Evolutionary conservation across 2,113 vertebrate genomes (phyloP), one percentile per base, ranked within the genome.

Genomic region (Jacana jacana): DNA sequence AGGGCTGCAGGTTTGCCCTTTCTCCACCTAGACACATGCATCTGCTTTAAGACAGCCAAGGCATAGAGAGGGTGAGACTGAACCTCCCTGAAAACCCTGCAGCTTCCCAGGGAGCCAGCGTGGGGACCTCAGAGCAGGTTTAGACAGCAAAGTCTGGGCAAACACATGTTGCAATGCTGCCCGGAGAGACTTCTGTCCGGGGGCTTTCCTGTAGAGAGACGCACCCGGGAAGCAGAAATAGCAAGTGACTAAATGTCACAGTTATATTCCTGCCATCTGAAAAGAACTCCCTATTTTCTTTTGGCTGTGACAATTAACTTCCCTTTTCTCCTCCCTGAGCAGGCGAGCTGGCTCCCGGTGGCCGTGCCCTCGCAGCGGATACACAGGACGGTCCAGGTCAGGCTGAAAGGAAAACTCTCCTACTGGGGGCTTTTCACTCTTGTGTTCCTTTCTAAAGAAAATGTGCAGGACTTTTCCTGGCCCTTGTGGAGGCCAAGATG

Each of bases 251-350:
- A 72, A 96, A 89, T 15, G 15, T 93, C 91, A 95, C 7, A 14
- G 91, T 88, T 86, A 84, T 46, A 85, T 91, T 93, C 63, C 73
- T 89, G 87, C 91, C 89, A 65, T 93, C 71, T 94, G 86, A 96
- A 96, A 95, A 86, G 84, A 96, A 46, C 80, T 96, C 95, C 87
- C 84, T 80, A n/a, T 91, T 96, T 93, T 92, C 84, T 94, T 93
- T 88, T 96, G 94, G 91, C 94, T 86, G 85, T 0, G 17, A 95
- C 86, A 94, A 95, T 86, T 65, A 91, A 95, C 93, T 96, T 95
- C 93, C 87, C 81, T 81, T 95, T 95, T 91, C 66, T 86, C 69
- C 20, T 81, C 13, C 69, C 37, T 0, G 5, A 84, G 91, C 12
- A 9, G 91, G 73, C 0, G 10, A 91, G 93, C 93, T 94, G 94